Evolutionary conservation across 2,888 invertebrate species (phyloP).

Genomic region (Pelosia muscerda): DNA sequence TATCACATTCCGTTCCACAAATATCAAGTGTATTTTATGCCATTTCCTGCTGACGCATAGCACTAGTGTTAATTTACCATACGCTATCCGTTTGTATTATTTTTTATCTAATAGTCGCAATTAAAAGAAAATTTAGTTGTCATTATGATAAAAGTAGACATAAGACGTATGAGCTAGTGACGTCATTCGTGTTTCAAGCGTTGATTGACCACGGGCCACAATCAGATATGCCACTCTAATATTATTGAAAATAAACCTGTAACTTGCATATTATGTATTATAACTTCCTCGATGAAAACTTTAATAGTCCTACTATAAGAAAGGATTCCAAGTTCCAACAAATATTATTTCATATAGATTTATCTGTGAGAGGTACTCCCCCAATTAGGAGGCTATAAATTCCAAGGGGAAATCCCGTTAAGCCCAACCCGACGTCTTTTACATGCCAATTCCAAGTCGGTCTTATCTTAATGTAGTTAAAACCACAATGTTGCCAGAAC

Average conservation of each 20-base stretch:
- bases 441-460: conserved; percentile 7
- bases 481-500: neutral
- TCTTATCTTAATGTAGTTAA: conserved; percentile 7
- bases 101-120: too few relatives aligned
- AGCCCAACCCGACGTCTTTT: neutral
- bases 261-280: too few relatives aligned
- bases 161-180: too few relatives aligned
- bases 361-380: neutral
- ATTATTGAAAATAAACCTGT: too few relatives aligned
- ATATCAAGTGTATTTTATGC: neutral
- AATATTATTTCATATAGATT: neutral
- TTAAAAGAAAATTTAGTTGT: too few relatives aligned
- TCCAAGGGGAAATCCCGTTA: conserved; percentile 1
- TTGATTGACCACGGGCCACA: neutral
- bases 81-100: neutral
- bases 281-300: too few relatives aligned
- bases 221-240: too few relatives aligned
- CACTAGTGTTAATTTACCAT: neutral
- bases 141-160: too few relatives aligned
- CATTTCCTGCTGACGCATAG: neutral
- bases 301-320: neutral
- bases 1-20: neutral
- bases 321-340: too few relatives aligned
- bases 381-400: neutral
- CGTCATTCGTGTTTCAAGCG: neutral